Conservation (phyloP, 2,797 vertebrate species). For the Micropoecilia bifurca region DNA sequence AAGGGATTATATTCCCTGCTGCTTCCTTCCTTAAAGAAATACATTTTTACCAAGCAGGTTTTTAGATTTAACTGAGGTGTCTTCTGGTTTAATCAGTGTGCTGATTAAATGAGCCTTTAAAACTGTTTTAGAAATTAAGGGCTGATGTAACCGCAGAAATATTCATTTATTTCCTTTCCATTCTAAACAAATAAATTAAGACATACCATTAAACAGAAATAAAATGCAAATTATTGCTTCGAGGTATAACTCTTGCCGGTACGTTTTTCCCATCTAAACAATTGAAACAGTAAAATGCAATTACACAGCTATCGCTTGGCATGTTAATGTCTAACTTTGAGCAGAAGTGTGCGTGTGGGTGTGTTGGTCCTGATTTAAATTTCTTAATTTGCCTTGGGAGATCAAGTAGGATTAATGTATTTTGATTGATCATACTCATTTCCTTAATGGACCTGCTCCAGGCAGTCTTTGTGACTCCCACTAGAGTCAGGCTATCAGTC, state of each 20-base stretch:
- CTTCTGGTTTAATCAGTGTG: background rate
- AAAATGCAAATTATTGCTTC: background rate
- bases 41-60: background rate
- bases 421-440: conserved; percentile 69
- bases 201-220: background rate
- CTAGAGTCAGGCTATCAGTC: conserved; percentile 14
- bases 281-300: background rate
- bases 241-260: background rate
- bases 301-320: background rate
- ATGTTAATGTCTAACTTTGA: background rate
- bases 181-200: background rate
- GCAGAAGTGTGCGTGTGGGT: background rate
- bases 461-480: conserved; percentile 35
- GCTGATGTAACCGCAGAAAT: background rate
- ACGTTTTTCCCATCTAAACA: background rate
- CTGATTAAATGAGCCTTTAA: background rate
- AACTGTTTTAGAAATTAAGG: background rate
- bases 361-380: conserved; percentile 22
- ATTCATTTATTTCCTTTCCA: background rate
- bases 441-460: conserved; percentile 63
- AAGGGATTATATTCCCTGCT: background rate
- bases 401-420: conserved; percentile 57
- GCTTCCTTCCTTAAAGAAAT: background rate
- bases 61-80: background rate
- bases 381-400: conserved; percentile 41